Conservation (phyloP, 2,113 vertebrate genomes). For the Sula dactylatra region DNA sequence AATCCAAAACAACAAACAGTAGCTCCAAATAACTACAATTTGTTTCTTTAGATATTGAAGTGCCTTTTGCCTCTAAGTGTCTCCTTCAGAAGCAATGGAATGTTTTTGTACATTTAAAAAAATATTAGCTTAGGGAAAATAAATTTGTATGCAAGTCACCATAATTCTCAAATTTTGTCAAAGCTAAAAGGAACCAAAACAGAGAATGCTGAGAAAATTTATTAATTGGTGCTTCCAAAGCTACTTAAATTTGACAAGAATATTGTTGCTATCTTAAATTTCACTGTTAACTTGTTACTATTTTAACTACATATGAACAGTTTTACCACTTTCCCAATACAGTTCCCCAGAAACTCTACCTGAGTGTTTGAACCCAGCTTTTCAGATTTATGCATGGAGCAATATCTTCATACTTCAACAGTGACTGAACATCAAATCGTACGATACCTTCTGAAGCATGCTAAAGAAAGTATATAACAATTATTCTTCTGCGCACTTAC, state of each 20-base stretch:
- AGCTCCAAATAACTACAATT: not conserved
- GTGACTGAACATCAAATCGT: conserved; percentile 89
- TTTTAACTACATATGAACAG: not conserved
- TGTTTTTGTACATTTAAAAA: not conserved
- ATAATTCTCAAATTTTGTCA: not conserved
- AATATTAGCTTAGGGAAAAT: not conserved
- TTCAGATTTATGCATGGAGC: conserved; percentile 92
- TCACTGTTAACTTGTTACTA: not conserved
- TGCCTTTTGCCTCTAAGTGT: not conserved
- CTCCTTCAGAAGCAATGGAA: not conserved
- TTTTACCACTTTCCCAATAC: not conserved
- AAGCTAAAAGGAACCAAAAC: not conserved
- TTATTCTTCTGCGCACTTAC: not conserved
- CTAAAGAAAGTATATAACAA: conserved; percentile 58
- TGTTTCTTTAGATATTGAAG: not conserved
- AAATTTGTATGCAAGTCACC: not conserved
- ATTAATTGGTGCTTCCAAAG: not conserved
- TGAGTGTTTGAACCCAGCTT: conserved; percentile 95
- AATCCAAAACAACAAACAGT: not conserved
- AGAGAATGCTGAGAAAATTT: not conserved
- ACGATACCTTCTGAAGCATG: conserved; percentile 94
- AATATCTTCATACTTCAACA: conserved; percentile 92
- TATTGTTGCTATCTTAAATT: not conserved
- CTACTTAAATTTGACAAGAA: not conserved
- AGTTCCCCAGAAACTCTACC: conserved; percentile 72